A percentile compares a stretch with the other conserved stretches of the same genome.
Evolutionary conservation across 2,113 vertebrate species (phyloP).

Genomic region (Trichomycterus rosablanca): DNA sequence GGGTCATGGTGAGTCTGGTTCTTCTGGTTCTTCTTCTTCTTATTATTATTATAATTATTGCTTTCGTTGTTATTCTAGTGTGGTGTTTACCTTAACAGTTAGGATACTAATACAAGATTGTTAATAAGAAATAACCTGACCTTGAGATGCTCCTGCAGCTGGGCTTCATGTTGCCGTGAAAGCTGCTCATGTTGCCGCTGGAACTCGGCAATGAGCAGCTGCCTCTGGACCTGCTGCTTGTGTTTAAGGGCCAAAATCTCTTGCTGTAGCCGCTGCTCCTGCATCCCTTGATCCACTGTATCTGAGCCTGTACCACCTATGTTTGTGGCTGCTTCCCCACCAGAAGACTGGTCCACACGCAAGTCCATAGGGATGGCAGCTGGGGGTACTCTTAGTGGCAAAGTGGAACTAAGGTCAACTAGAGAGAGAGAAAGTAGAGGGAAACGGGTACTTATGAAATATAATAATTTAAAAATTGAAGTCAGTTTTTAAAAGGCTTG

Average conservation of each 20-base stretch:
- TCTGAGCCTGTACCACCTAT: conserved; percentile 24
- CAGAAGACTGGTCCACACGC: conserved; percentile 79
- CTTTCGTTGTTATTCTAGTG: too few species aligned
- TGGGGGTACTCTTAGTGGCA: conserved; percentile 84
- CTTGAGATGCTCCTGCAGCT: conserved; percentile 93
- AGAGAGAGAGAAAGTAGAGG: neutral
- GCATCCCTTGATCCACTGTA: conserved; percentile 63
- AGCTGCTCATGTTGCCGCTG: conserved; percentile 94
- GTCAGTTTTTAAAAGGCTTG: too few species aligned
- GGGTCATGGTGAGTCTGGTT: too few species aligned
- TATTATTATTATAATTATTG: too few species aligned
- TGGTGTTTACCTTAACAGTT: too few species aligned
- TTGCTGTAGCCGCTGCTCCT: conserved; percentile 90
- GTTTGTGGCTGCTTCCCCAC: neutral
- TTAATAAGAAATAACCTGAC: conserved; percentile 54
- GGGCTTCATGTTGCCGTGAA: conserved; percentile 88
- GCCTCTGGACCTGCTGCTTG: conserved; percentile 94
- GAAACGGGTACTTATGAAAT: too few species aligned
- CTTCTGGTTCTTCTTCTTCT: too few species aligned
- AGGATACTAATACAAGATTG: too few species aligned
- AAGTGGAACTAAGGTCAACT: conserved; percentile 86
- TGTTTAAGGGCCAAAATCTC: conserved; percentile 90
- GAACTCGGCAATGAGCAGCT: conserved; percentile 92
- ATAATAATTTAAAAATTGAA: too few species aligned
- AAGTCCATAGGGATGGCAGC: conserved; percentile 87